Percentiles rank a stretch among this genome's conserved stretches.
phyloP scores from a whole-genome alignment of 2,888 invertebrate genomes.

The Sussaba pulchella region DNA sequence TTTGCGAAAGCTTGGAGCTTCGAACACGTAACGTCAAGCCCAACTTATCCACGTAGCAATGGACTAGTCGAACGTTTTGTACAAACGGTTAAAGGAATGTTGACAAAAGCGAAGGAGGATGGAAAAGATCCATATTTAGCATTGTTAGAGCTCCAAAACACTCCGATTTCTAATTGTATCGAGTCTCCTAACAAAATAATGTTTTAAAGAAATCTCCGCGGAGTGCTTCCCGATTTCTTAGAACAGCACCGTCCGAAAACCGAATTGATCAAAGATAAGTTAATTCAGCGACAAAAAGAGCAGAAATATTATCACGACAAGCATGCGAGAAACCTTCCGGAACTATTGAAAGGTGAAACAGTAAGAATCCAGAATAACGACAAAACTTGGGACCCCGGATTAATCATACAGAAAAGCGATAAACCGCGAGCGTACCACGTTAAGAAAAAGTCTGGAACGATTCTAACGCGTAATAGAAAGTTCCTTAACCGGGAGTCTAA shows the following conservation, averaged over 20 bases:
- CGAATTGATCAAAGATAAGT: neutral
- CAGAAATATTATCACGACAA: constrained; percentile 12
- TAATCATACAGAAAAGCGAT: too few relatives aligned
- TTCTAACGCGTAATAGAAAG: too few relatives aligned
- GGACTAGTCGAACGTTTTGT: constrained; percentile 17
- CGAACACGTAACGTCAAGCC: too few relatives aligned
- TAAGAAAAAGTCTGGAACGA: too few relatives aligned
- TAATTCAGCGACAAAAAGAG: neutral
- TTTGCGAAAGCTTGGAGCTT: constrained; percentile 61
- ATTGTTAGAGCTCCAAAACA: too few relatives aligned
- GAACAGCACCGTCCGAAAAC: constrained; percentile 8
- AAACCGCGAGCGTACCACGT: too few relatives aligned
- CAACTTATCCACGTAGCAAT: constrained; percentile 61
- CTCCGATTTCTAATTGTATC: constrained; percentile 7
- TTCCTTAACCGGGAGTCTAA: too few relatives aligned
- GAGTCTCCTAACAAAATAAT: constrained; percentile 53
- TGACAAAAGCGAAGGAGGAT: constrained; percentile 56
- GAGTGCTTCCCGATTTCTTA: constrained; percentile 45
- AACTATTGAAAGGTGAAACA: too few relatives aligned
- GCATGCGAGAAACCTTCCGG: neutral
- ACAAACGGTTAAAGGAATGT: constrained; percentile 45
- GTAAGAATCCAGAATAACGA: too few relatives aligned
- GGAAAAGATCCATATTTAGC: constrained; percentile 61
- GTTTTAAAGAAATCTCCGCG: constrained; percentile 35
- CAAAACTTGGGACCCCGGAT: too few relatives aligned